Evolutionary conservation across 2,888 invertebrate species (phyloP), one percentile per base, ranked within the genome.

Genomic region (Drosophila tanythrix): DNA sequence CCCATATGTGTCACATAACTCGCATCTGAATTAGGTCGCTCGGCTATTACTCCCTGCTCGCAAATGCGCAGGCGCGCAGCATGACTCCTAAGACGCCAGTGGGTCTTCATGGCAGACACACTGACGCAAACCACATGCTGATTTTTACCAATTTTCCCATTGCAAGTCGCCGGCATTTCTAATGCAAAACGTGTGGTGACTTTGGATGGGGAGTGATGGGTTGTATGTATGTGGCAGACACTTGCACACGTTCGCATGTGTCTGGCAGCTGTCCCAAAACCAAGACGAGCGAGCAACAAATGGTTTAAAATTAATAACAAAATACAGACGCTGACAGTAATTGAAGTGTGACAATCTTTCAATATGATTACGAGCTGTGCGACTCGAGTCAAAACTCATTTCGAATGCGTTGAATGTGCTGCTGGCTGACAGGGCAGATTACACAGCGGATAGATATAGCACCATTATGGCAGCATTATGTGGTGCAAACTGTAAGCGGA

Each of bases 171-270:
- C 31, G 62, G 82, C 89, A 80, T 85, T 82, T 75, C 90, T 78
- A 85, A 85, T 85, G 89, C 85, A 90, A 85, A 85, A 82, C 85
- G 89, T 85, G 90, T 89, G 86, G 56, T 66, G 48, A 56, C 65
- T 51, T 43, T 36, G 71, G 29, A 50, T 50, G 27, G 50, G 36
- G 57, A 10, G 18, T 18, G 3, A 15, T 25, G 15, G 15, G 25
- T 46, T 46, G 25, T 46, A 46, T 46, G 15, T 15, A 25, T 25
- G 21, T 25, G 6, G 13, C 11, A 36, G 31, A n/a, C 46, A n/a
- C n/a, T 61, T 27, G 31, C 56, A 56, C 56, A 56, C 56, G 38
- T 56, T 56, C n/a, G 38, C 56, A 56, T 56, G 56, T 38, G 56
- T 56, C 15, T 56, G 56, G n/a, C 56, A 56, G 38, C 56, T 56